These are phyloP conservation scores for Glaucopsyche alexis DNA, from an alignment of 2,888 invertebrate genomes.

Conservation along the genomic window DNA sequence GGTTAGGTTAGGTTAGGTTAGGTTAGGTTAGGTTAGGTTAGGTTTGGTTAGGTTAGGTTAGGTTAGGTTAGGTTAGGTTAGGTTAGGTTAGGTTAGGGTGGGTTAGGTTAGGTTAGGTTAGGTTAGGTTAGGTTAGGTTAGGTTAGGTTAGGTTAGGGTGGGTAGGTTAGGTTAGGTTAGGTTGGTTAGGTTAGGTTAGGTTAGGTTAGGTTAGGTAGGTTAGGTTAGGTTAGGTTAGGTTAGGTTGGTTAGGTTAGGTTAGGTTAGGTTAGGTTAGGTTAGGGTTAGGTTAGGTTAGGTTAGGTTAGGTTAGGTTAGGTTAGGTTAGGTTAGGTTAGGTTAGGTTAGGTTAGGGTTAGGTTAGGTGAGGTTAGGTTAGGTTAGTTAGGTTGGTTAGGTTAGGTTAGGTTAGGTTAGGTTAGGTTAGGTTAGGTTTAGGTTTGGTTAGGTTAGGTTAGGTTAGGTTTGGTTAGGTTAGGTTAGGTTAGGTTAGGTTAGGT, in stretches of 20 bases:
- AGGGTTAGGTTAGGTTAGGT: conserved; percentile 38
- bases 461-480: background rate
- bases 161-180: too few relatives aligned
- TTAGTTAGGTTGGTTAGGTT: conserved; percentile 26
- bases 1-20: conserved; percentile 38
- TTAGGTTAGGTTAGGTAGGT: too few relatives aligned
- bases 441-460: conserved; percentile 7
- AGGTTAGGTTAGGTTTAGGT: conserved; percentile 7
- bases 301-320: conserved; percentile 33
- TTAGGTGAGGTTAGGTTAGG: conserved; percentile 30
- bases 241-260: conserved; percentile 35
- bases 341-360: too few relatives aligned
- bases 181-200: too few relatives aligned
- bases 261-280: conserved; percentile 39
- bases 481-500: conserved; percentile 7
- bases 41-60: conserved; percentile 38
- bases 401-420: conserved; percentile 4
- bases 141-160: conserved; percentile 28
- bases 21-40: conserved; percentile 39
- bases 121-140: conserved; percentile 38
- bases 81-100: too few relatives aligned
- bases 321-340: conserved; percentile 34
- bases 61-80: conserved; percentile 40
- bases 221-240: too few relatives aligned
- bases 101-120: conserved; percentile 38